Evolutionary conservation across 2,113 vertebrate genomes (phyloP), one percentile per base, ranked within the genome.

Genomic region (Cranoglanis bouderius): DNA sequence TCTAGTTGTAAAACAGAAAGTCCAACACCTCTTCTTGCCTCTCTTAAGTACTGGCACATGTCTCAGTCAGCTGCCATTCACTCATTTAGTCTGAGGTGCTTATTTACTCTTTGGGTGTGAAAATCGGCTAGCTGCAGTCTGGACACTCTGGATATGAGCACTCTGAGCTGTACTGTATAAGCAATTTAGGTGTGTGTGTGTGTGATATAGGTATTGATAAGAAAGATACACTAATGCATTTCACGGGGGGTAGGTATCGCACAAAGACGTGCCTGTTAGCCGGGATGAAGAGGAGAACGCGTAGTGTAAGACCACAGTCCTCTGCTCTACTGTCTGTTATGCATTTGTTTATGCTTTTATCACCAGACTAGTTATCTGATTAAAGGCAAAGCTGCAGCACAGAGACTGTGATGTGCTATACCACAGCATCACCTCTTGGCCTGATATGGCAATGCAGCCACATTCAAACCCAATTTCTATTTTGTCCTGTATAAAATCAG

Each of bases 351-450:
- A 85, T 82, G 75, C 51, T 70, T 85, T 72, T 75, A 57, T 59
- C 46, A 35, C 32, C 14, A 43, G 32, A 29, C 67, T 57, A 78
- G 70, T 72, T 77, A 43, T 63, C 86, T 46, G 74, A 51, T 86
- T 16, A 75, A 49, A 65, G 61, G 61, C 51, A 82, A 6, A 43
- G 49, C 46, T 72, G 78, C 19, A 40, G 51, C 67, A 61, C 21
- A 82, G 7, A 26, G 9, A 21, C 2, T 12, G 74, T 89, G 89
- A 86, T 86, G 63, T 81, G 53, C 87, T 85, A 92, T 93, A 85
- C 89, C 91, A 85, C 65, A 88, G 92, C 90, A 67, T 92, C 94
- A 93, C 93, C 95, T 95, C 86, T 92, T 92, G 95, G 92, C 29
- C 24, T 38, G 9, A 57, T n/a, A 70, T 3, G 55, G 61, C 32